These are phyloP conservation scores for Drosophila tsacasi DNA, from an alignment of 1,140 invertebrate genomes.

Conservation along the genomic window DNA sequence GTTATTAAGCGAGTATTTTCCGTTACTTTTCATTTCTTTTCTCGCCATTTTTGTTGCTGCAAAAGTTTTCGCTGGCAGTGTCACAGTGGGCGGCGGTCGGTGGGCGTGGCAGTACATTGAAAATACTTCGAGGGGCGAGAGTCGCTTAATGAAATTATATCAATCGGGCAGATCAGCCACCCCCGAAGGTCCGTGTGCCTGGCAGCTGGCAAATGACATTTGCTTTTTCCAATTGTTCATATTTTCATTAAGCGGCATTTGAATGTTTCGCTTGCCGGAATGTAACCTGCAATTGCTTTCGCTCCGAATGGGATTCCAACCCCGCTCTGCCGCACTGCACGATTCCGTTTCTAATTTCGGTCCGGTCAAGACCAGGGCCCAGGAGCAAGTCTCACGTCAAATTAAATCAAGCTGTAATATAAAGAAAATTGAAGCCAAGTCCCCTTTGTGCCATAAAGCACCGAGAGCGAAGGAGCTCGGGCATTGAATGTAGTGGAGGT, in stretches of 20 bases:
- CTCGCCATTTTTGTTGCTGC: constrained; percentile 12
- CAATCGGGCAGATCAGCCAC: constrained; percentile 66
- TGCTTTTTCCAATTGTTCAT: constrained; percentile 71
- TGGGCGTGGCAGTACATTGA: constrained; percentile 58
- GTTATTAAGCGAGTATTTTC: constrained; percentile 63
- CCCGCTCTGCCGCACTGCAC: constrained; percentile 1
- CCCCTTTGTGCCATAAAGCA: constrained; percentile 79
- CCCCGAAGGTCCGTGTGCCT: constrained; percentile 35
- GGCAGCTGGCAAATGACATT: constrained; percentile 79
- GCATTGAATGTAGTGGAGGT: not conserved
- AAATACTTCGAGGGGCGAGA: constrained; percentile 13
- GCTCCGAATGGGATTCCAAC: constrained; percentile 4
- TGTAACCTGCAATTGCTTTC: constrained; percentile 53
- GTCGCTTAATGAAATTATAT: constrained; percentile 79
- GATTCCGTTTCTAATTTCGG: constrained; percentile 58
- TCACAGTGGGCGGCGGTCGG: constrained; percentile 14
- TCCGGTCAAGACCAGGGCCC: constrained; percentile 59
- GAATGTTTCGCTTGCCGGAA: constrained; percentile 43
- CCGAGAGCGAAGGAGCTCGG: constrained; percentile 16
- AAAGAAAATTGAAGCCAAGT: constrained; percentile 83
- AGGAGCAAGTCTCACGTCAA: constrained; percentile 80
- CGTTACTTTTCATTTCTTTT: constrained; percentile 44
- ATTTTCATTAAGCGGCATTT: constrained; percentile 72
- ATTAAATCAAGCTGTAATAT: constrained; percentile 83
- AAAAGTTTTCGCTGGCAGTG: constrained; percentile 24